phyloP scores from a whole-genome alignment of 2,113 vertebrate species.

The Ceuthmochares aereus region DNA sequence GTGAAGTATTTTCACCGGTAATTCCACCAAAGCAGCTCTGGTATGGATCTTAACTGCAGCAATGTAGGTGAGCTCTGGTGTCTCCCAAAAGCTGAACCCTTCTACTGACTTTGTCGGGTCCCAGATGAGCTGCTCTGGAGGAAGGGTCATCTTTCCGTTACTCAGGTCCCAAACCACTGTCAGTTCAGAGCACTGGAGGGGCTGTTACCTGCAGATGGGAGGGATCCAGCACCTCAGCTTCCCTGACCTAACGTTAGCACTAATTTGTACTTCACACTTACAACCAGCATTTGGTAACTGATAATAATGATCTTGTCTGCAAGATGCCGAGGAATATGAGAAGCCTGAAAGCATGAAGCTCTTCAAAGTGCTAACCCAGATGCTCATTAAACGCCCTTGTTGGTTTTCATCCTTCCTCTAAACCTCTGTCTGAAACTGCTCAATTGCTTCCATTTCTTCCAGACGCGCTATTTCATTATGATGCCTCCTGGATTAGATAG shows the following conservation, averaged over 20 bases:
- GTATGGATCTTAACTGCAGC: rapidly evolving
- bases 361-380: not conserved
- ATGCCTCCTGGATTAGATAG: not conserved
- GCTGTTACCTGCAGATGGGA: not conserved
- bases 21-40: not conserved
- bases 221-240: not conserved
- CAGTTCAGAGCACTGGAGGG: not conserved
- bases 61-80: rapidly evolving
- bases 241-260: rapidly evolving
- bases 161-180: not conserved
- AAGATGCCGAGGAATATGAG: not conserved
- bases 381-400: not conserved
- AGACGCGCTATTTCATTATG: not conserved
- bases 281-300: not conserved
- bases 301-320: not conserved
- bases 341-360: not conserved
- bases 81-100: not conserved
- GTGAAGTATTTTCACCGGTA: not conserved
- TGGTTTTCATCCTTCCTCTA: not conserved
- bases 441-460: not conserved
- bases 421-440: not conserved
- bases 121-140: not conserved
- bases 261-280: rapidly evolving
- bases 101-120: not conserved
- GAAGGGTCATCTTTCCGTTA: not conserved